Percentiles rank a stretch among this genome's conserved stretches.
Evolutionary conservation across 2,113 vertebrate species (phyloP).

Genomic region (Picathartes gymnocephalus): DNA sequence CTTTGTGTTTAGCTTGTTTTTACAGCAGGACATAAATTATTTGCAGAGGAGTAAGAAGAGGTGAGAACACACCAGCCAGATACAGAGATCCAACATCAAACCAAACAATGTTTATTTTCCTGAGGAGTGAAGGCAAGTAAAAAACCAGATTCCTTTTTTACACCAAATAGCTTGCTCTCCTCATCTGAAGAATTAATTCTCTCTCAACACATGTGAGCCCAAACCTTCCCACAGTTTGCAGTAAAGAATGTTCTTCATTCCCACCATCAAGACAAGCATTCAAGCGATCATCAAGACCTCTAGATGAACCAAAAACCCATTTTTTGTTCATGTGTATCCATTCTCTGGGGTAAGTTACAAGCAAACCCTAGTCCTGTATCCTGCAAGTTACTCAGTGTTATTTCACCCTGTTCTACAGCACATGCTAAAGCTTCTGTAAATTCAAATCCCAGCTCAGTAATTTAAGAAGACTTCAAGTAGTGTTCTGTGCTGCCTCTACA

Average conservation of each 20-base stretch:
- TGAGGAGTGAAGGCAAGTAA: slow-evolving; percentile 2
- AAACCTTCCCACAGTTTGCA: not conserved
- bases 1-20: not conserved
- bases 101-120: not conserved
- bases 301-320: not conserved
- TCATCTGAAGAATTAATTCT: not conserved
- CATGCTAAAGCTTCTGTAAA: not conserved
- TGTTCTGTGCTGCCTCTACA: not conserved
- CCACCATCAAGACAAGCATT: not conserved
- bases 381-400: not conserved
- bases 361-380: not conserved
- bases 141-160: not conserved
- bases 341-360: not conserved
- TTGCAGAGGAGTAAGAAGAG: not conserved
- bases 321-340: not conserved
- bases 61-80: not conserved
- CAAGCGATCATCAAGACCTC: not conserved
- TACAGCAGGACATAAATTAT: not conserved
- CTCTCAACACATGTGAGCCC: not conserved
- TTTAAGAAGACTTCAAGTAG: not conserved
- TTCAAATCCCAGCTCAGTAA: slow-evolving; percentile 30
- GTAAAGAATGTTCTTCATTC: not conserved
- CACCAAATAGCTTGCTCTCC: not conserved
- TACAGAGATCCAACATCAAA: not conserved
- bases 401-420: not conserved